Base-by-base conservation (phyloP, 2,113 vertebrate species). In the Trogon surrucura region DNA sequence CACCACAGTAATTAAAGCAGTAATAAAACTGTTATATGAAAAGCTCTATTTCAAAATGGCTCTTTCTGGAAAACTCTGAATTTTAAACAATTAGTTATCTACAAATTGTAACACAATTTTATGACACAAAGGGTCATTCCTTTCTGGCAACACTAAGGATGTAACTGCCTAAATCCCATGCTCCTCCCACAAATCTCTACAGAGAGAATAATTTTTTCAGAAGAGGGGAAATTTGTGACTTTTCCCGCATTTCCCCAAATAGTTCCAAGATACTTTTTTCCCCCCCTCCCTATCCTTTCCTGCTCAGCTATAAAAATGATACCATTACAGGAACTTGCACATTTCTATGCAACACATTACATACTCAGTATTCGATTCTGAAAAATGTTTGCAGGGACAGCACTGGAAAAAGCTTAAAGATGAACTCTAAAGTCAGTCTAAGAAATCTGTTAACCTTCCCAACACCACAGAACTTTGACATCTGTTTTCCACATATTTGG, bases 401-500 rank as follows among this genome's bases (percentile, higher is more conserved):
- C 53, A 60, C 62, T 30, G 51, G 44, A 22, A 65, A 89, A 85
- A 89, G 29, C 36, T 75, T 15, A 50, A 94, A 91, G 86, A 50
- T 32, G 41, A 54, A 21, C 50, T 85, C 67, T 44, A 89, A 80
- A 95, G 71, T 71, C 19, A 70, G 53, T 19, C 41, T 57, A 58
- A 79, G 36, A 77, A 91, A 80, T 32, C 30, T 36, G 57, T 58
- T 51, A 67, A 79, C 70, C 88, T 90, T 79, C 70, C 56, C 66
- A 94, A 92, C 29, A 75, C 82, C 27, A 48, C 27, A 23, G 72
- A 94, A 71, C 47, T 84, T 84, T 77, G 61, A 70, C 87, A 89
- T 94, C 87, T 94, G 80, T 82, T 94, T 91, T 81, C 53, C 64
- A 94, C 69, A 62, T 86, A 84, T 72, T 45, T 50, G 18, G 45